A percentile compares a stretch with the other conserved stretches of the same genome.
Evolutionary conservation across 1,140 invertebrate genomes (phyloP).

Genomic region (Parasteatoda tepidariorum): DNA sequence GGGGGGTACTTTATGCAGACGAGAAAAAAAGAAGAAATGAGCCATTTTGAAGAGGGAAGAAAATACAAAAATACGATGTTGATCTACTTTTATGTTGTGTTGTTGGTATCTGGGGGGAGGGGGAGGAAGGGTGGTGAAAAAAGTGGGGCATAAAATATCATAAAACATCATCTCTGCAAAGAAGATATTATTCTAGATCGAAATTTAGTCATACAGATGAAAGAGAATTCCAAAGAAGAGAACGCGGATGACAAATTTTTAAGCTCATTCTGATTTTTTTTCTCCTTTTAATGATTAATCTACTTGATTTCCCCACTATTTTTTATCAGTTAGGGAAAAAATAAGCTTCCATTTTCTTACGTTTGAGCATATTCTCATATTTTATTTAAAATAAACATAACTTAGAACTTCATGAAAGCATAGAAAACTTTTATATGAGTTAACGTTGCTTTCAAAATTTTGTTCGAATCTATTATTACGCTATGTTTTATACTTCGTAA

Average conservation of each 20-base stretch:
- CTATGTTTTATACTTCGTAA: no score
- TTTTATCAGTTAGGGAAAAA: background rate
- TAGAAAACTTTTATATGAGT: no score
- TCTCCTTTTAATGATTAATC: slow-evolving; percentile 51
- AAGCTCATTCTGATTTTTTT: slow-evolving; percentile 40
- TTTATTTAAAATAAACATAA: no score
- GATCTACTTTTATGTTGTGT: slow-evolving; percentile 43
- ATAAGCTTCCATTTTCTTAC: slow-evolving; percentile 2
- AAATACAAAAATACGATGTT: slow-evolving; percentile 10
- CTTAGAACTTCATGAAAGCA: no score
- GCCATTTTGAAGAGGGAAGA: slow-evolving; percentile 22
- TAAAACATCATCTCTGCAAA: slow-evolving; percentile 16
- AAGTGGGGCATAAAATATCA: slow-evolving; percentile 35
- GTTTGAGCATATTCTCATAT: no score
- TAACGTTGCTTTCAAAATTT: no score
- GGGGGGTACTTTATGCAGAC: background rate
- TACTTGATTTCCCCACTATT: slow-evolving; percentile 17
- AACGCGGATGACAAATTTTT: background rate
- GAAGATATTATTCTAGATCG: slow-evolving; percentile 25
- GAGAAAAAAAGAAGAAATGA: slow-evolving; percentile 25
- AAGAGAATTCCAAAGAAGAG: background rate
- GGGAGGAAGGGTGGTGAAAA: background rate
- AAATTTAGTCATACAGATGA: slow-evolving; percentile 42
- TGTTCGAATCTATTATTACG: no score
- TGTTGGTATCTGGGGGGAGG: background rate